These are phyloP conservation scores for Aspidapion aeneum DNA, from an alignment of 2,888 invertebrate species.

Conservation along the genomic window DNA sequence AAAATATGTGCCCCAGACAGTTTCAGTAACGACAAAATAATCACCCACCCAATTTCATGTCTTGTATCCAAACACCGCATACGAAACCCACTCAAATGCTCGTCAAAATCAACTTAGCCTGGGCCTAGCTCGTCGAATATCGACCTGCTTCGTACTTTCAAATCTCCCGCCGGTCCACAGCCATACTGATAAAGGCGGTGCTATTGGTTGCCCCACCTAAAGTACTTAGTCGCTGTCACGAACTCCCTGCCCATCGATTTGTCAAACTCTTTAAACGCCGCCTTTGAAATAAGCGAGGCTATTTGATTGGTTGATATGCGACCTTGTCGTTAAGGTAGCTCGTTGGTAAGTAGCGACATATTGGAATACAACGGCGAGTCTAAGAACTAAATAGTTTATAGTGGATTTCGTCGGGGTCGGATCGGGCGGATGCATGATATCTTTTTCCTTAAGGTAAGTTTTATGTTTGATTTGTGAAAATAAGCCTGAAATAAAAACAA, in stretches of 20 bases:
- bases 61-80: not conserved
- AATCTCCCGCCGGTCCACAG: slow-evolving; percentile 46
- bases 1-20: too few species aligned
- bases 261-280: slow-evolving; percentile 46
- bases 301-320: slow-evolving; percentile 44
- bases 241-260: slow-evolving; percentile 48
- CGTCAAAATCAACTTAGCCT: slow-evolving; percentile 1
- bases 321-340: slow-evolving; percentile 39
- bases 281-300: slow-evolving; percentile 40
- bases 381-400: slow-evolving; percentile 43
- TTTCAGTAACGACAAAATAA: not conserved
- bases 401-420: slow-evolving; percentile 27
- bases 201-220: slow-evolving; percentile 47
- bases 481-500: too few species aligned
- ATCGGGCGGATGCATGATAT: slow-evolving; percentile 25
- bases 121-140: not conserved
- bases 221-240: slow-evolving; percentile 50
- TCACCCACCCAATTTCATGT: not conserved
- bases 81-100: not conserved
- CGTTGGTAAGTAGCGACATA: slow-evolving; percentile 46
- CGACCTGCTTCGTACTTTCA: slow-evolving; percentile 29
- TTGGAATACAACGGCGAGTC: slow-evolving; percentile 36
- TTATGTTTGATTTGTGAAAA: too few species aligned
- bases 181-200: slow-evolving; percentile 50
- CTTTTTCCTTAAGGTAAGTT: too few species aligned